Base-by-base conservation (phyloP, 2,888 invertebrate genomes). In the Philopedon plagiatum region DNA sequence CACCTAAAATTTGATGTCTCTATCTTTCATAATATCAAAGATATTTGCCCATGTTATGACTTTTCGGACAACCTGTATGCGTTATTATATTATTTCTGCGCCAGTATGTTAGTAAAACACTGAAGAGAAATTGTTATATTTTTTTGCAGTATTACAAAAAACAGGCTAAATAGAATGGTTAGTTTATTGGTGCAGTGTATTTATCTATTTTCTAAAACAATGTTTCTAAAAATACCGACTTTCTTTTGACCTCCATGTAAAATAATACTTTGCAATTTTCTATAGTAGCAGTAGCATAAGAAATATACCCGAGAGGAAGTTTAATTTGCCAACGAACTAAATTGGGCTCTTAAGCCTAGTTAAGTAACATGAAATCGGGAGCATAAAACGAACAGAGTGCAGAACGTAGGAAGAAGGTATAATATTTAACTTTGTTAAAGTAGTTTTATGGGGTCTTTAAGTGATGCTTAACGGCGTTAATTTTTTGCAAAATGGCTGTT, bases 291-390 rank as follows among this genome's bases (percentile, higher is more conserved):
- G n/a, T n/a, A n/a, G n/a, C n/a, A n/a, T n/a, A 29, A 54, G 18
- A 61, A 61, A 61, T 61, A 29, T 46, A 44, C 26, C 26, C 29
- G 4, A 18, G 51, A 26, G 61, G 61, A 61, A 46, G 46, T 41
- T 23, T 44, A 46, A 26, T 61, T 61, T 46, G 44, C 44, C 26
- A 61, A 61, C 37, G 46, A 44, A n/a, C 32, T 26, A 61, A 61
- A 46, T 46, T 44, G 29, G 32, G 32, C 61, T 41, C 26, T 61
- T 61, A 61, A 61, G 29, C 15, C 46, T 29, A 26, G 61, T 61
- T 61, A 61, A 44, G 61, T 46, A 46, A 61, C 41, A 46, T 46
- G 46, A 61, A 46, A 61, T 61, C 41, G 32, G 46, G 29, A 44
- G 21, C 23, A 21, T 7, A 39, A 61, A 44, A 61, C 29, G 29